These are phyloP conservation scores for Tinamus major DNA, from an alignment of 2,797 vertebrate genomes.

Conservation along the genomic window DNA sequence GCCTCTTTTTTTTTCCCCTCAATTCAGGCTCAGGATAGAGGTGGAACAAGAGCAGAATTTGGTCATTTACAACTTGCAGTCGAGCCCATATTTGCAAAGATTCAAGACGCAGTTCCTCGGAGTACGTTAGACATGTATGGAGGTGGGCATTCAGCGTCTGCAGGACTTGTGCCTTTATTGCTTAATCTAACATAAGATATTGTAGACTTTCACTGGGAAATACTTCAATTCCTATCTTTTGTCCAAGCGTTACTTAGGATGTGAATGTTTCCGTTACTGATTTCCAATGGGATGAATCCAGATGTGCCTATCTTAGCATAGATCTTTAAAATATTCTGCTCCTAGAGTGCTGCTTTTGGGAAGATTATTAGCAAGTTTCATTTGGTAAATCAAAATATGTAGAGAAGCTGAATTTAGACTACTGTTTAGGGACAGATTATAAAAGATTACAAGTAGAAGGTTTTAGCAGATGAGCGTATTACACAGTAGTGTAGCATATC, in stretches of 20 bases:
- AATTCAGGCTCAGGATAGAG: background rate
- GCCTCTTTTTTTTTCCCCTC: background rate
- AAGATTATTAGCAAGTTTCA: conserved; percentile 23
- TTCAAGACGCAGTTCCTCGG: background rate
- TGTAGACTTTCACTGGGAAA: background rate
- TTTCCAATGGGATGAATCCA: background rate
- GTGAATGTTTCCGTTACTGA: background rate
- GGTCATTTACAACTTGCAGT: background rate
- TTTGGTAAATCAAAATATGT: background rate
- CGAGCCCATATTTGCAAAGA: background rate
- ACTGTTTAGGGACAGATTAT: conserved; percentile 27
- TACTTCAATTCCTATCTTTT: background rate
- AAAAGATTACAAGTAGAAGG: conserved; percentile 13
- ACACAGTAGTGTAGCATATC: background rate
- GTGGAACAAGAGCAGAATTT: background rate
- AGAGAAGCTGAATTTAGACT: background rate
- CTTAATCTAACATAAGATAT: accelerated
- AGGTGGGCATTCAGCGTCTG: background rate
- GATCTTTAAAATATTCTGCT: conserved; percentile 19
- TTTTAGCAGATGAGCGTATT: conserved; percentile 42
- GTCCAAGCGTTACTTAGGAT: background rate
- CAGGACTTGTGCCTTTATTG: background rate
- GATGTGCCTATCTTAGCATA: background rate
- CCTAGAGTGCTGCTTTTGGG: conserved; percentile 15
- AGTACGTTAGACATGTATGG: background rate